Conservation (phyloP, 2,797 vertebrate species). For the Margarornis squamiger region DNA sequence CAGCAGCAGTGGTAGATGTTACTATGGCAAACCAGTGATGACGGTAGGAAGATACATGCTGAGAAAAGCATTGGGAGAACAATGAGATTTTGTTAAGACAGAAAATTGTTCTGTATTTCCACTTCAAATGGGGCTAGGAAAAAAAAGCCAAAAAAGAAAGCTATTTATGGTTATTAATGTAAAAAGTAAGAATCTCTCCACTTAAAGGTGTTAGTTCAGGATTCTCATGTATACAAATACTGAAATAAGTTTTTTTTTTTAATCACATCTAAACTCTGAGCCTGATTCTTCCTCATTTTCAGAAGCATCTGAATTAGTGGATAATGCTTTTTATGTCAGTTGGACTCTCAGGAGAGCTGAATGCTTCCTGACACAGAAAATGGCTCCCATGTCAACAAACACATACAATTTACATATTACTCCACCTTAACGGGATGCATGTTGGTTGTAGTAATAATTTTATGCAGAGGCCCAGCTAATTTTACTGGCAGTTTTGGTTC, state of each 20-base stretch:
- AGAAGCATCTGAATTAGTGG: not conserved
- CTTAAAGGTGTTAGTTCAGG: not conserved
- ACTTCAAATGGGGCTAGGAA: not conserved
- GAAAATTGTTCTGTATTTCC: not conserved
- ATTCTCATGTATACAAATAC: not conserved
- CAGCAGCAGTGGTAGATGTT: not conserved
- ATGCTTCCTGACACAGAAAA: not conserved
- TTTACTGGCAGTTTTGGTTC: slow-evolving; percentile 91
- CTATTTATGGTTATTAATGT: not conserved
- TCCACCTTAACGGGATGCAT: slow-evolving; percentile 94
- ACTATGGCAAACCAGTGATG: not conserved
- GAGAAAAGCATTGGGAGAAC: not conserved
- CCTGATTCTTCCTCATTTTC: not conserved
- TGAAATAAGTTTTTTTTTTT: not conserved
- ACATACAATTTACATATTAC: not conserved
- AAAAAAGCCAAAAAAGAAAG: not conserved
- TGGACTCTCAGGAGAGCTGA: not conserved
- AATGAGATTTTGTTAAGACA: not conserved
- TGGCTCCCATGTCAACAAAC: not conserved
- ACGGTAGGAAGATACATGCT: not conserved
- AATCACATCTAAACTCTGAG: not conserved
- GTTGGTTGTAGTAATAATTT: slow-evolving; percentile 96
- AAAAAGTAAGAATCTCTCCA: not conserved
- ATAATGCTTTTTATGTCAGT: not conserved
- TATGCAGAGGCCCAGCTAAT: slow-evolving; percentile 92